Evolutionary conservation across 2,113 vertebrate species (phyloP).

Genomic region (Thunnus thynnus): DNA sequence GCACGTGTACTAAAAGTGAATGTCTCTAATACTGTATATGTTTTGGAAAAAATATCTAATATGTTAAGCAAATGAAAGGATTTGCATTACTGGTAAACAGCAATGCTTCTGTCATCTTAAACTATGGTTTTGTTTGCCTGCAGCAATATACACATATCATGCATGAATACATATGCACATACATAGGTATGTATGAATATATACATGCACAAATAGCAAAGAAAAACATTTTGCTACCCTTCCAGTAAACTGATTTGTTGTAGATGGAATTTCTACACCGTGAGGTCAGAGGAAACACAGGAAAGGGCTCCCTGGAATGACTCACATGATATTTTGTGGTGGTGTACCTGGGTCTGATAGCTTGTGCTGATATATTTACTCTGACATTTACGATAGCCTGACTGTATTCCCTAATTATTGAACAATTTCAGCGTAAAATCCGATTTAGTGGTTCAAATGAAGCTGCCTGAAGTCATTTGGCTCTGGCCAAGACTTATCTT

Average conservation of each 20-base stretch:
- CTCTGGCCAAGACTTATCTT: slow-evolving; percentile 65
- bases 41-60: neutral
- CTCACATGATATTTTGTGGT: slow-evolving; percentile 34
- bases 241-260: slow-evolving; percentile 48
- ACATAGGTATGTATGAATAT: neutral
- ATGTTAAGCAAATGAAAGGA: neutral
- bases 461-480: slow-evolving; percentile 76
- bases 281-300: slow-evolving; percentile 44
- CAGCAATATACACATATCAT: neutral
- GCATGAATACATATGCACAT: neutral
- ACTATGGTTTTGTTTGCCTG: slow-evolving; percentile 9
- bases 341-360: slow-evolving; percentile 53
- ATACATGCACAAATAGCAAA: slow-evolving; percentile 1
- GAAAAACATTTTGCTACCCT: slow-evolving; percentile 18
- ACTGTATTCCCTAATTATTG: slow-evolving; percentile 78
- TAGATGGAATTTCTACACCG: slow-evolving; percentile 36
- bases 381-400: slow-evolving; percentile 68
- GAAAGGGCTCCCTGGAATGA: slow-evolving; percentile 32
- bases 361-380: slow-evolving; percentile 72
- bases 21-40: neutral
- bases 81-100: neutral
- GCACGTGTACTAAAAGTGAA: neutral
- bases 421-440: slow-evolving; percentile 77
- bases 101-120: neutral
- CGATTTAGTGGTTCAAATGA: slow-evolving; percentile 76